These are phyloP conservation scores for Periophthalmus modestus DNA, from an alignment of 2,113 vertebrate species.

Conservation along the genomic window DNA sequence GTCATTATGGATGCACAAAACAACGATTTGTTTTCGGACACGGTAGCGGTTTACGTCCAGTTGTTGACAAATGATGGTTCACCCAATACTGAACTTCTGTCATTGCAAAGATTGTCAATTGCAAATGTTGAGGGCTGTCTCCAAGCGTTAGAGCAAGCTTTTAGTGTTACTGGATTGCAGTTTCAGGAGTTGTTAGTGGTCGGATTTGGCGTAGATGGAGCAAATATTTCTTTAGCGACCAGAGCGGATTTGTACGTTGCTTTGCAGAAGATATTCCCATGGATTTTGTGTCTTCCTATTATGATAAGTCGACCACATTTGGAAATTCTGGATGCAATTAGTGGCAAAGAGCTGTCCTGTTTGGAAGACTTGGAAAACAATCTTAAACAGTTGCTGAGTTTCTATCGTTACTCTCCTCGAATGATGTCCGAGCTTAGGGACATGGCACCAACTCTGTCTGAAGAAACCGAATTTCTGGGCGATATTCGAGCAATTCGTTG, in stretches of 20 bases:
- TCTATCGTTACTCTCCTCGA: slow-evolving; percentile 93
- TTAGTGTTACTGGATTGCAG: slow-evolving; percentile 84
- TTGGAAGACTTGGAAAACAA: slow-evolving; percentile 96
- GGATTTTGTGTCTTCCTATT: slow-evolving; percentile 91
- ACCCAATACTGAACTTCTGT: slow-evolving; percentile 89
- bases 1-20: slow-evolving; percentile 93
- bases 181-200: slow-evolving; percentile 88
- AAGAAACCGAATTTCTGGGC: slow-evolving; percentile 93
- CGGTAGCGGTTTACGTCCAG: slow-evolving; percentile 90
- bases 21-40: slow-evolving; percentile 88
- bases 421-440: slow-evolving; percentile 90
- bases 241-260: slow-evolving; percentile 88
- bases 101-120: slow-evolving; percentile 87
- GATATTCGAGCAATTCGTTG: slow-evolving; percentile 91
- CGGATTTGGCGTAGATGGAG: slow-evolving; percentile 88
- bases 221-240: slow-evolving; percentile 85
- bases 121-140: slow-evolving; percentile 89
- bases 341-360: slow-evolving; percentile 92
- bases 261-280: slow-evolving; percentile 90
- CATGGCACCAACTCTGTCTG: slow-evolving; percentile 87
- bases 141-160: slow-evolving; percentile 89
- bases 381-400: slow-evolving; percentile 92
- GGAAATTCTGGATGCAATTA: slow-evolving; percentile 92
- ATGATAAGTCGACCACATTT: slow-evolving; percentile 94
- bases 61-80: slow-evolving; percentile 87